Conservation (phyloP, 2,888 invertebrate genomes). For the Cryptocheilus praepositus region DNA sequence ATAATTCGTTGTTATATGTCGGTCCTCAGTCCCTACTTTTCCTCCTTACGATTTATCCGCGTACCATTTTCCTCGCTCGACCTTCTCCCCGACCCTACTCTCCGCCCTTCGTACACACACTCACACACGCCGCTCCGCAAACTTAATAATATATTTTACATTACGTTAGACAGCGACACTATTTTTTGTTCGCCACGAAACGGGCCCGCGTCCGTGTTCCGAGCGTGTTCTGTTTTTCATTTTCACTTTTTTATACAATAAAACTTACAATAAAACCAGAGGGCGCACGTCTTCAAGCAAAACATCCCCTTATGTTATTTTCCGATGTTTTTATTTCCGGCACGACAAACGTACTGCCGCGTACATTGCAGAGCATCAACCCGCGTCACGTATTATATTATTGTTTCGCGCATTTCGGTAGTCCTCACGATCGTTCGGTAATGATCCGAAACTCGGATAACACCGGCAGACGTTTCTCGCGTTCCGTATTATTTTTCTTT, state of each 20-base stretch:
- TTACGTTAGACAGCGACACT: conserved; percentile 48
- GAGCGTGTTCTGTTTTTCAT: conserved; percentile 65
- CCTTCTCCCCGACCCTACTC: neutral
- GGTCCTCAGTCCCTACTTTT: conserved; percentile 12
- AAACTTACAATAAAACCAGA: conserved; percentile 63
- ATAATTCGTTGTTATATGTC: conserved; percentile 30
- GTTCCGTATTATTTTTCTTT: conserved; percentile 18
- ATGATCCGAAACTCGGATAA: too few relatives aligned
- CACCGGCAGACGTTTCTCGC: too few relatives aligned
- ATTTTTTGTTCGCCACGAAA: conserved; percentile 55
- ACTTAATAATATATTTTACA: conserved; percentile 27
- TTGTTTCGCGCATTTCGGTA: neutral
- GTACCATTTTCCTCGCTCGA: conserved; percentile 16
- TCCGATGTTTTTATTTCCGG: conserved; percentile 27
- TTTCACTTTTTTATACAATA: conserved; percentile 69
- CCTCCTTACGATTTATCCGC: neutral
- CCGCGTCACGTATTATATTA: neutral
- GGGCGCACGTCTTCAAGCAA: conserved; percentile 43
- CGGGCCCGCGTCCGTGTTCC: conserved; percentile 54
- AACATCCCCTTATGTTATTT: conserved; percentile 40
- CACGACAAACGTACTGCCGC: conserved; percentile 10
- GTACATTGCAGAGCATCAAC: neutral
- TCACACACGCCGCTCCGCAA: neutral
- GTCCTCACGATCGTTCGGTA: too few relatives aligned
- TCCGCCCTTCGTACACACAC: neutral